phyloP scores from a whole-genome alignment of 2,888 invertebrate species.

The Chrysomela aeneicollis region DNA sequence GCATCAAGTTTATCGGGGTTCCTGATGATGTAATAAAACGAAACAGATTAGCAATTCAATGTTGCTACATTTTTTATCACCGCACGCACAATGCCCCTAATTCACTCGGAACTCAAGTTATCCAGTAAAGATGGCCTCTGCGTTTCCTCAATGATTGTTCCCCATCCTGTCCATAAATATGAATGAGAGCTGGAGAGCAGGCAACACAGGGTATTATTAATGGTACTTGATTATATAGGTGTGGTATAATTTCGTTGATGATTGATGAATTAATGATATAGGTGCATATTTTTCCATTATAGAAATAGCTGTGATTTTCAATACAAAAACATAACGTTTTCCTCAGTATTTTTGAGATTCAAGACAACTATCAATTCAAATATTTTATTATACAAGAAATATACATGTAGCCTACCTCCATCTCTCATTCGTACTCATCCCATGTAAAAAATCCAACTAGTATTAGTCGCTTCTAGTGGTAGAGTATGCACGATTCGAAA shows the following conservation, averaged over 20 bases:
- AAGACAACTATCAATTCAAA: too few relatives aligned
- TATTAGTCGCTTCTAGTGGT: constrained; percentile 53
- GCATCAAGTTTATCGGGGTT: neutral
- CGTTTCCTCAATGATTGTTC: neutral
- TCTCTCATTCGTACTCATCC: neutral
- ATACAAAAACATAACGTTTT: too few relatives aligned
- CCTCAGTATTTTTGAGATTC: too few relatives aligned
- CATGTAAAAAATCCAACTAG: neutral
- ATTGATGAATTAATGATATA: too few relatives aligned
- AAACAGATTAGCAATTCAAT: constrained; percentile 3
- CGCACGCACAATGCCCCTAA: neutral
- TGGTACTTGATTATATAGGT: too few relatives aligned
- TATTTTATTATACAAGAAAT: too few relatives aligned
- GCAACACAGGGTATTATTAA: neutral
- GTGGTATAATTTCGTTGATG: too few relatives aligned
- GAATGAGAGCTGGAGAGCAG: neutral
- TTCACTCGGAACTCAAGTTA: neutral
- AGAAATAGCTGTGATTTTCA: too few relatives aligned
- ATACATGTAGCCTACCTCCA: neutral
- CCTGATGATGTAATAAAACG: constrained; percentile 1
- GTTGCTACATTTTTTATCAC: neutral
- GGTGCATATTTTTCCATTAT: too few relatives aligned
- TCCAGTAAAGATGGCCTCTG: neutral
- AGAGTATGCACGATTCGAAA: constrained; percentile 58
- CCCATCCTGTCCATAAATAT: neutral